These are phyloP conservation scores for Mycalesis mineus DNA, from an alignment of 2,888 invertebrate species.

Conservation along the genomic window DNA sequence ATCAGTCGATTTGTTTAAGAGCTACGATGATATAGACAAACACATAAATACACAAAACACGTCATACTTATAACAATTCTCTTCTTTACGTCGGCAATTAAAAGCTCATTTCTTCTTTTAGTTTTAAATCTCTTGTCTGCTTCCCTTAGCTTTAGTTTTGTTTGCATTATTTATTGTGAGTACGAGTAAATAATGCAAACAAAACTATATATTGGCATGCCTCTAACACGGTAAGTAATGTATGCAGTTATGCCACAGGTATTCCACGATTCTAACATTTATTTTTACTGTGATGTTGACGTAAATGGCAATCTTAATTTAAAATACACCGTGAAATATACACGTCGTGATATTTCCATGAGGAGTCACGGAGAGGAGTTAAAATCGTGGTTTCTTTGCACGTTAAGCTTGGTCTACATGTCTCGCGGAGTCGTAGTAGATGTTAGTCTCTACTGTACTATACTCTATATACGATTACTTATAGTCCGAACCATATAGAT, in stretches of 20 bases:
- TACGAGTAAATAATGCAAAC: too few species aligned
- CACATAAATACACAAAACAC: too few species aligned
- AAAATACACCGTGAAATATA: conserved; percentile 25
- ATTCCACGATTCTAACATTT: conserved; percentile 11
- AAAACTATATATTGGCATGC: too few species aligned
- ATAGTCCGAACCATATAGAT: too few species aligned
- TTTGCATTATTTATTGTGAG: not conserved
- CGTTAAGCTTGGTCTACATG: conserved; percentile 23
- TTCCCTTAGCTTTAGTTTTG: not conserved
- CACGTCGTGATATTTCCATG: conserved; percentile 28
- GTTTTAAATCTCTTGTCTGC: not conserved
- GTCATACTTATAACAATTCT: too few species aligned
- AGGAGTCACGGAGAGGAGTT: conserved; percentile 25
- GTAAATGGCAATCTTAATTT: conserved; percentile 20
- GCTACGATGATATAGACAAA: too few species aligned
- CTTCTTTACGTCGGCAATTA: too few species aligned
- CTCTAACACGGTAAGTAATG: too few species aligned
- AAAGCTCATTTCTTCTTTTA: not conserved
- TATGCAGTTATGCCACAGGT: not conserved
- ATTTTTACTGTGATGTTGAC: conserved; percentile 9
- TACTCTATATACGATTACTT: too few species aligned
- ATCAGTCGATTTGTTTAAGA: too few species aligned
- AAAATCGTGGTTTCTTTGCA: conserved; percentile 34
- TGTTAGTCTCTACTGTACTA: too few species aligned
- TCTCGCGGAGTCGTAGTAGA: too few species aligned